Evolutionary conservation across 1,140 invertebrate species (phyloP).

Genomic region (Drosophila neocordata): DNA sequence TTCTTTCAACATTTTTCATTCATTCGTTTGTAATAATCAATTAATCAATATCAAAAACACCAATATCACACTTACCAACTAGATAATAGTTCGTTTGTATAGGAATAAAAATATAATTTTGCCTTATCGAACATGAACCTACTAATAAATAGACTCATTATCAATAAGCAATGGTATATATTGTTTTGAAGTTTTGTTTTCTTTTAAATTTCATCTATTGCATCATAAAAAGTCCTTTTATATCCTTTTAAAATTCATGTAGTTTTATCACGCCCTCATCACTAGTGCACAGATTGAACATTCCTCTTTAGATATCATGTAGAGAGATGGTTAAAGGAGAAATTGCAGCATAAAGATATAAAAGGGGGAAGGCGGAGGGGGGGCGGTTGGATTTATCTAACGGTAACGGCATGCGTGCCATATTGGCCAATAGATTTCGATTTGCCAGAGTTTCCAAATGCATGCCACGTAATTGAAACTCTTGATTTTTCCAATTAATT

Average conservation of each 20-base stretch:
- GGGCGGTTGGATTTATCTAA: background rate
- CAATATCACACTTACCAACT: no score
- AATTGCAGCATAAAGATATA: background rate
- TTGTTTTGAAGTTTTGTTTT: no score
- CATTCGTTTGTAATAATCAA: no score
- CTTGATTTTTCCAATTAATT: constrained; percentile 71
- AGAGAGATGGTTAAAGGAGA: background rate
- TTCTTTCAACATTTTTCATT: no score
- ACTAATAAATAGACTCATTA: no score
- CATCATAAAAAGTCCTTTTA: background rate
- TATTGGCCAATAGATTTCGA: constrained; percentile 50
- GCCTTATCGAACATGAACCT: no score
- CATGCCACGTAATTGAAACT: constrained; percentile 64
- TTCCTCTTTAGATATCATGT: background rate
- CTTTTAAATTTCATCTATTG: no score
- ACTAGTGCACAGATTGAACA: background rate
- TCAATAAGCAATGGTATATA: no score
- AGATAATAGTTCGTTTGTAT: no score
- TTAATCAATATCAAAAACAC: no score
- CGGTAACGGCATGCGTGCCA: constrained; percentile 25
- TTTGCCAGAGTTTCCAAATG: constrained; percentile 51
- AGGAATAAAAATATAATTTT: no score
- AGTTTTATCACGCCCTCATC: constrained; percentile 7
- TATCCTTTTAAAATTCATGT: background rate
- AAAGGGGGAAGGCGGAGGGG: background rate